Conservation (phyloP, 2,888 invertebrate species). For the Sminthurinus aureus region DNA sequence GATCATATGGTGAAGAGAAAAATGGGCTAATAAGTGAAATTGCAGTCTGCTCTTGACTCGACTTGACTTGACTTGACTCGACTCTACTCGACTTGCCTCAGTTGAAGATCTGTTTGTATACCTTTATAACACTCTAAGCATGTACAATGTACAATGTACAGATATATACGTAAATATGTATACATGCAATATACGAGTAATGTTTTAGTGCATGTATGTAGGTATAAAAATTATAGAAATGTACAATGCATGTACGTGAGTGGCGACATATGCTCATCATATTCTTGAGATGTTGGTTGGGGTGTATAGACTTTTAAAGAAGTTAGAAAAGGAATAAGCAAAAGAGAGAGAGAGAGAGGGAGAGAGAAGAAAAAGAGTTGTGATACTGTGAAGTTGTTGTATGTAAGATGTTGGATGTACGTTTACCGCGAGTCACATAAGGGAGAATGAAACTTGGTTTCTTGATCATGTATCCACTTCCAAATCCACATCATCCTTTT, state of each 20-base stretch:
- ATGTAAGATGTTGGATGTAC: too few relatives aligned
- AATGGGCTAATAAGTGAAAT: constrained; percentile 37
- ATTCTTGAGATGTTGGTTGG: not conserved
- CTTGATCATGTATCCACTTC: constrained; percentile 20
- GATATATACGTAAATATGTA: not conserved
- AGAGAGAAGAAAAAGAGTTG: not conserved
- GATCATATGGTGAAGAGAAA: constrained; percentile 15
- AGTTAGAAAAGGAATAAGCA: not conserved
- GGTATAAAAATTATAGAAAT: too few relatives aligned
- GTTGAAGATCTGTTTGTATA: not conserved
- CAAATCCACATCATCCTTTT: not conserved
- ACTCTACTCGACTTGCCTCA: not conserved
- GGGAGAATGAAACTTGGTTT: constrained; percentile 26
- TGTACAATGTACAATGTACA: not conserved
- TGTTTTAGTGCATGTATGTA: too few relatives aligned
- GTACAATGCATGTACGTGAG: too few relatives aligned
- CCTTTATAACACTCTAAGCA: not conserved
- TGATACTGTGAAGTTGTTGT: constrained; percentile 9
- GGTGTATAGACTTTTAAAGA: constrained; percentile 9
- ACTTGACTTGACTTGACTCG: not conserved
- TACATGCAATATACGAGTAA: too few relatives aligned
- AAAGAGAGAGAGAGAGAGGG: not conserved
- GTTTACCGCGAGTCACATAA: not conserved
- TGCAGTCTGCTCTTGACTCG: constrained; percentile 39
- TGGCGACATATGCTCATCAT: not conserved